Percentiles rank a stretch among this genome's conserved stretches.
Conservation (phyloP, 2,113 vertebrate genomes). For the Cisticola juncidis region DNA sequence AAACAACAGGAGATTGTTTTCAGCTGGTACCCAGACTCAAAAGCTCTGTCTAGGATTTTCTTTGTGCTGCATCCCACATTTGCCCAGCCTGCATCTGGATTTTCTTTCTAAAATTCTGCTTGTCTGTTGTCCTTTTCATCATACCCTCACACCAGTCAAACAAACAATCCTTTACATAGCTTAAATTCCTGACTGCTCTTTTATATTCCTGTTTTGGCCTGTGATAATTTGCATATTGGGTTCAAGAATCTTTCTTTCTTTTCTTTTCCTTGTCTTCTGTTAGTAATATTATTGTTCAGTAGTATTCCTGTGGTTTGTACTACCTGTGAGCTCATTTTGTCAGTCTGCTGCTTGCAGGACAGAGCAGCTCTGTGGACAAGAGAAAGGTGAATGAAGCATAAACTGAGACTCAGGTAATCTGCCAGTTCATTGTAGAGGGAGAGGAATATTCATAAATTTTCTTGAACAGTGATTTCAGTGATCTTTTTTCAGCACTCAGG, state of each 20-base stretch:
- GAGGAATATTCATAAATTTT: neutral
- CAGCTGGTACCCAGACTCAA: conserved; percentile 30
- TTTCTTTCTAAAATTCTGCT: conserved; percentile 15
- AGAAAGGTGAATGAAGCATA: neutral
- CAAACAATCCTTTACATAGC: neutral
- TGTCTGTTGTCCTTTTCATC: neutral
- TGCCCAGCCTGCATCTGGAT: conserved; percentile 30
- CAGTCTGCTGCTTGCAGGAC: neutral
- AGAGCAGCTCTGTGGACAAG: neutral
- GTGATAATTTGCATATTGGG: neutral
- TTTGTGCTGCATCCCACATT: neutral
- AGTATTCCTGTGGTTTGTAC: neutral
- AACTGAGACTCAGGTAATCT: neutral
- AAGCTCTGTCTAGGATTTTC: conserved; percentile 15
- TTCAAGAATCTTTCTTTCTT: neutral
- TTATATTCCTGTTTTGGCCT: neutral
- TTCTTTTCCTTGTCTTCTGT: neutral
- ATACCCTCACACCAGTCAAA: neutral
- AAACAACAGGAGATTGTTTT: conserved; percentile 50
- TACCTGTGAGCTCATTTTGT: neutral
- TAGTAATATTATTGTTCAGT: neutral
- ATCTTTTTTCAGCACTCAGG: neutral
- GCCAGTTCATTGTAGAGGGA: neutral
- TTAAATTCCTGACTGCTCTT: neutral
- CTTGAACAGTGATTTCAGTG: neutral